Evolutionary conservation across 2,797 vertebrate species (phyloP), one percentile per base, ranked within the genome.

Genomic region (Hippocampus kuda): DNA sequence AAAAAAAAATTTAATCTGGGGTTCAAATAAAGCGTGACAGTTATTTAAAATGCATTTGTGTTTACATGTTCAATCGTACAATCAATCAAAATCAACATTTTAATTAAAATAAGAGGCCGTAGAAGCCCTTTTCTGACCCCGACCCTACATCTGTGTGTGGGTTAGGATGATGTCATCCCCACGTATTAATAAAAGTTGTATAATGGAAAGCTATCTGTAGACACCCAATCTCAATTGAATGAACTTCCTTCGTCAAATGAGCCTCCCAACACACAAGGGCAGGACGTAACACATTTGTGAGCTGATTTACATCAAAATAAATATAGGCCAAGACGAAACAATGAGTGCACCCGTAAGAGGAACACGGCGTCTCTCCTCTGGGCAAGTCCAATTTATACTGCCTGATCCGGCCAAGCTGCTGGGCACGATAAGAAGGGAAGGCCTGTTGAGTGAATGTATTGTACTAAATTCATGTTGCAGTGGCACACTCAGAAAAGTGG

Each of bases 231-330:
- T 92, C 81, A 75, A 85, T 59, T 2, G 68, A 69, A 74, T 86
- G 62, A 82, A 90, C 90, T 95, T 97, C 94, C 94, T 94, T 89
- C 90, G 54, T 5, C 73, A 65, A 77, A 77, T 85, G 84, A 83
- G 54, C 81, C 86, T 80, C 77, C 88, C 90, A 86, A 89, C 84
- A 87, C 89, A 90, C 90, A 93, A 91, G 89, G 88, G 91, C 93
- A 95, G 94, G 94, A 94, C 92, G 90, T 93, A 92, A 93, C 92
- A 94, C 91, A 93, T 93, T 91, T 91, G 90, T 88, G 79, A 89
- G 89, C 93, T 92, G 92, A 94, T 94, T 94, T 93, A 93, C 91
- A 93, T 94, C 93, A 92, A 94, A 94, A 93, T 94, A 95, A 95
- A 95, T 93, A 93, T 86, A 70, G 84, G 64, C 77, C 83, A 83